These are phyloP conservation scores for Podotricha telesiphe DNA, from an alignment of 2,888 invertebrate species.

Conservation along the genomic window DNA sequence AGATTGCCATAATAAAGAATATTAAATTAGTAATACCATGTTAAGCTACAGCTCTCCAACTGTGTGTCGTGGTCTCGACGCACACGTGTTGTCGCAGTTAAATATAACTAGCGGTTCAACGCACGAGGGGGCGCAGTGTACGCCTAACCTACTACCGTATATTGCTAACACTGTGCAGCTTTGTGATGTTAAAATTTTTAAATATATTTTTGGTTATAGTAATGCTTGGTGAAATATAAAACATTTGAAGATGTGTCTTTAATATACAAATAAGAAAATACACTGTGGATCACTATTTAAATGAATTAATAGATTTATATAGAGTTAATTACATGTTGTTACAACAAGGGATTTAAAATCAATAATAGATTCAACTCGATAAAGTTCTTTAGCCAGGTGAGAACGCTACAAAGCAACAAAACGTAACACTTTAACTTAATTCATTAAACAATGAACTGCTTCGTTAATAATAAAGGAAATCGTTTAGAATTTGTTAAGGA, in stretches of 20 bases:
- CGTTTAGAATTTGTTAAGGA: constrained; percentile 31
- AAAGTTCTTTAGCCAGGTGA: constrained; percentile 30
- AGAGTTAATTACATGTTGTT: not conserved
- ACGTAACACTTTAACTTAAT: constrained; percentile 56
- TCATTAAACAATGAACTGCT: constrained; percentile 59
- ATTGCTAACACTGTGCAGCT: constrained; percentile 25
- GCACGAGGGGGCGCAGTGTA: constrained; percentile 68
- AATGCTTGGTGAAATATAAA: not conserved
- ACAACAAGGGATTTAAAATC: constrained; percentile 2
- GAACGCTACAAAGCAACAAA: constrained; percentile 49
- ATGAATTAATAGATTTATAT: not conserved
- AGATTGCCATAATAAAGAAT: constrained; percentile 5
- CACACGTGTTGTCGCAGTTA: constrained; percentile 80
- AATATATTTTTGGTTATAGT: not conserved
- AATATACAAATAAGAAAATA: not conserved
- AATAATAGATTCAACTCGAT: constrained; percentile 17
- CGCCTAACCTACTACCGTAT: constrained; percentile 71
- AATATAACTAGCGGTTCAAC: constrained; percentile 81
- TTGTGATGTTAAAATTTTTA: constrained; percentile 1
- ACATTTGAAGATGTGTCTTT: not conserved
- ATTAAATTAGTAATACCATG: constrained; percentile 32
- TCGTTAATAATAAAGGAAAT: constrained; percentile 51
- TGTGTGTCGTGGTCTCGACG: constrained; percentile 60
- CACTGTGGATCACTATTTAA: not conserved
- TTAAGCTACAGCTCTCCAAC: constrained; percentile 43